Conservation (phyloP, 2,113 vertebrate genomes). For the Elanus axillaris region DNA sequence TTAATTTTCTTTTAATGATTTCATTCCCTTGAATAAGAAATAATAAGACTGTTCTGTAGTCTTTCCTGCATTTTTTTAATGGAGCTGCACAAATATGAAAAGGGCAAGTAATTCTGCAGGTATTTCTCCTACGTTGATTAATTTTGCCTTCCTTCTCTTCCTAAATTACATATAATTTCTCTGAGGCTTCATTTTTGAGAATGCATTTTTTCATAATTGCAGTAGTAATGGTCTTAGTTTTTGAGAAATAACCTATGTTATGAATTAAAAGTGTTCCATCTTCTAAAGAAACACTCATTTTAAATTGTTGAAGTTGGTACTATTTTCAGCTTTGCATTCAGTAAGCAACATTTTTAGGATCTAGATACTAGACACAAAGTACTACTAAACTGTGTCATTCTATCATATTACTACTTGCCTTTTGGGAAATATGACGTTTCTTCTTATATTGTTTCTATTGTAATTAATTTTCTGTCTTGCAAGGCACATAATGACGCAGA, state of each 20-base stretch:
- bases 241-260: background rate
- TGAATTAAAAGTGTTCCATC: background rate
- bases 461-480: background rate
- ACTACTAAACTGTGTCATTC: background rate
- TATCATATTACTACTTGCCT: background rate
- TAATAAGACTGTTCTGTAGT: background rate
- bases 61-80: background rate
- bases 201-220: background rate
- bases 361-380: background rate
- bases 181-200: background rate
- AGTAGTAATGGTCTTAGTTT: background rate
- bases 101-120: background rate
- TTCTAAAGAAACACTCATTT: background rate
- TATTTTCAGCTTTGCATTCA: background rate
- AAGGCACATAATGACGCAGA: background rate
- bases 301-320: background rate
- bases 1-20: background rate
- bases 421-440: background rate
- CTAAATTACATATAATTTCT: background rate
- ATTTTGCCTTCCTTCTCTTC: background rate
- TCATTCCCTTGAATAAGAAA: background rate
- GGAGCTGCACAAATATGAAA: background rate
- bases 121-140: background rate
- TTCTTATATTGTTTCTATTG: background rate
- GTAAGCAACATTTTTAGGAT: background rate